Percentiles rank a stretch among this genome's conserved stretches.
Conservation (phyloP, 2,113 vertebrate genomes). For the Sterrhoptilus dennistouni region DNA sequence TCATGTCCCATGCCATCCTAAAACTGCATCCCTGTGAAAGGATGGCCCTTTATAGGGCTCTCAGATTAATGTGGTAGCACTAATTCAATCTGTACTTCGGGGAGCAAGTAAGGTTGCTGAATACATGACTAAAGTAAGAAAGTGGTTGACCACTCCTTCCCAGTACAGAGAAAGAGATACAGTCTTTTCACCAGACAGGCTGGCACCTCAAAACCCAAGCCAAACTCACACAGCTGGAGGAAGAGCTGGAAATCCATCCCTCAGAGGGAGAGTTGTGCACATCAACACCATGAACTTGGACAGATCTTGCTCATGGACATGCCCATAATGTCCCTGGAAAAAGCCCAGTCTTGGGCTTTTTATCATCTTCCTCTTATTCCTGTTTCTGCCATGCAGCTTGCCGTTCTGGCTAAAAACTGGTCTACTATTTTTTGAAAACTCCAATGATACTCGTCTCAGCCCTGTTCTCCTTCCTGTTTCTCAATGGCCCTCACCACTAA, state of each 20-base stretch:
- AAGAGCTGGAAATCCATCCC: not conserved
- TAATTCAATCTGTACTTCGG: not conserved
- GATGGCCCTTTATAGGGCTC: not conserved
- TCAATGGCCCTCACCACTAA: not conserved
- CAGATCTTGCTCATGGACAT: not conserved
- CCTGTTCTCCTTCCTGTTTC: not conserved
- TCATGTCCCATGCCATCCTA: not conserved
- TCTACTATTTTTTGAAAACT: not conserved
- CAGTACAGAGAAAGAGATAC: not conserved
- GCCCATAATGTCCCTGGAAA: not conserved
- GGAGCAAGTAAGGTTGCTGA: not conserved
- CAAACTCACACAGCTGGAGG: not conserved
- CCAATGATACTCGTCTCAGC: accelerated
- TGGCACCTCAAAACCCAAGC: not conserved
- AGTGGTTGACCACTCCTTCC: not conserved
- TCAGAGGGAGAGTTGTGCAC: not conserved
- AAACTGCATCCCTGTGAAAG: not conserved
- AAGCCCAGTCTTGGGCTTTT: not conserved
- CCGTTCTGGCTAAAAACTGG: not conserved
- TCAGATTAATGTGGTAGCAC: not conserved
- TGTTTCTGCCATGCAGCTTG: not conserved
- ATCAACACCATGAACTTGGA: not conserved
- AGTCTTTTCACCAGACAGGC: not conserved
- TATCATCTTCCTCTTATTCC: not conserved
- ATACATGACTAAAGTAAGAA: not conserved